A percentile compares a stretch with the other conserved stretches of the same genome.
These are phyloP conservation scores for Dendroctonus ponderosae DNA, from an alignment of 1,140 invertebrate genomes.

Conservation along the genomic window DNA sequence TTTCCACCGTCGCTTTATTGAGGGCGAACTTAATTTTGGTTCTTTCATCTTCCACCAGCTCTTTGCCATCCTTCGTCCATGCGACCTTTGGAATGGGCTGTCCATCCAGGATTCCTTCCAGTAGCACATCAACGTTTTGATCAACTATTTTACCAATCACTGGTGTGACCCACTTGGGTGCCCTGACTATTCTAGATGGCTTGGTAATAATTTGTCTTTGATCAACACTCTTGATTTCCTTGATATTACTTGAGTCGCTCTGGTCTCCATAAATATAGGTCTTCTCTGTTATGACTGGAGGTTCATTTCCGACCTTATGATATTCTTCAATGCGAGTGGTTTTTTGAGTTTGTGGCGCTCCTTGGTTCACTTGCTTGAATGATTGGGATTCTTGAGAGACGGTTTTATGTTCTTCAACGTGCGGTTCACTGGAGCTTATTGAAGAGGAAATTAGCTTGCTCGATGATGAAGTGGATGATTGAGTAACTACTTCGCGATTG, in stretches of 20 bases:
- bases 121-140: conserved; percentile 66
- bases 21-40: conserved; percentile 57
- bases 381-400: conserved; percentile 46
- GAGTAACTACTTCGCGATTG: conserved; percentile 51
- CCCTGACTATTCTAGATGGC: conserved; percentile 57
- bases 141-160: conserved; percentile 73
- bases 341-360: conserved; percentile 46
- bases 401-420: conserved; percentile 49
- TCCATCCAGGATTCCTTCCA: conserved; percentile 75
- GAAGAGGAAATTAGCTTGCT: conserved; percentile 44
- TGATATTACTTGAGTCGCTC: conserved; percentile 10
- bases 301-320: conserved; percentile 51
- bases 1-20: conserved; percentile 62
- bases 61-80: conserved; percentile 72
- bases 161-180: conserved; percentile 68
- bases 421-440: conserved; percentile 41
- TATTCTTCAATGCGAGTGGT: conserved; percentile 57
- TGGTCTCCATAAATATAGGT: conserved; percentile 36
- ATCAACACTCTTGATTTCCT: conserved; percentile 34
- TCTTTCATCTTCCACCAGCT: conserved; percentile 53
- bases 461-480: conserved; percentile 49
- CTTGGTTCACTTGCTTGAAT: conserved; percentile 48
- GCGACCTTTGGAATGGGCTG: conserved; percentile 69
- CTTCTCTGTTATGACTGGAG: conserved; percentile 45
- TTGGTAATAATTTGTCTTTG: conserved; percentile 47